These are phyloP conservation scores for Epinephelus fuscoguttatus DNA, from an alignment of 2,113 vertebrate genomes.

Conservation along the genomic window DNA sequence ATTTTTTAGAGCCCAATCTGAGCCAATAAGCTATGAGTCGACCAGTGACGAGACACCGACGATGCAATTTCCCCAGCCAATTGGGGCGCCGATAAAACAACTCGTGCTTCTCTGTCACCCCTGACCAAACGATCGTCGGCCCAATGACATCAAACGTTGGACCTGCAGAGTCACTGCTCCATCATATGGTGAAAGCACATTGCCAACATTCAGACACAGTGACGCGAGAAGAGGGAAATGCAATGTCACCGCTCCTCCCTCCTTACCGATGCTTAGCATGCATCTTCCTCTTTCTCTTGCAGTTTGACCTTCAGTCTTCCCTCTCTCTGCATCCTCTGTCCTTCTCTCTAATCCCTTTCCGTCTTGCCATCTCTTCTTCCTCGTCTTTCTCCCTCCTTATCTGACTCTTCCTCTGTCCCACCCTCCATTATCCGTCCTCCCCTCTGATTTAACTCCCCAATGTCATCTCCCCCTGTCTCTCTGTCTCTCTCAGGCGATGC, in stretches of 20 bases:
- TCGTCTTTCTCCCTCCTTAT: slow-evolving; percentile 42
- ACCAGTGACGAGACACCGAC: slow-evolving; percentile 13
- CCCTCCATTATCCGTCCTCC: slow-evolving; percentile 49
- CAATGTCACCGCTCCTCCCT: slow-evolving; percentile 47
- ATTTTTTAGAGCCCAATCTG: slow-evolving; percentile 45
- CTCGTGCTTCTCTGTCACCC: slow-evolving; percentile 5
- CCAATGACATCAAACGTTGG: slow-evolving; percentile 39
- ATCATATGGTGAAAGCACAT: background rate
- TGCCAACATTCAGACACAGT: background rate
- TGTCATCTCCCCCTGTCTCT: slow-evolving; percentile 1
- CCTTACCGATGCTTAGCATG: background rate
- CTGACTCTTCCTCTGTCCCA: slow-evolving; percentile 23
- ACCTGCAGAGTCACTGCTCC: slow-evolving; percentile 59
- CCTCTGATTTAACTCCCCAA: slow-evolving; percentile 54
- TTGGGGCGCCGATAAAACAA: slow-evolving; percentile 9
- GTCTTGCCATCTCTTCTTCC: slow-evolving; percentile 21
- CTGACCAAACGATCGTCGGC: slow-evolving; percentile 32
- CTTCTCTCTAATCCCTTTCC: slow-evolving; percentile 46
- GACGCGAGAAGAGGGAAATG: slow-evolving; percentile 26
- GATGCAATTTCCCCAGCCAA: slow-evolving; percentile 48
- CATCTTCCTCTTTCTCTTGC: slow-evolving; percentile 15
- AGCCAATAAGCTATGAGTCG: slow-evolving; percentile 47
- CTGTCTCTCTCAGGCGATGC: slow-evolving; percentile 7
- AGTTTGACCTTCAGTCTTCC: slow-evolving; percentile 63
- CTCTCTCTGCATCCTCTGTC: slow-evolving; percentile 27